These are phyloP conservation scores for Nycteola revayana DNA, from an alignment of 2,888 invertebrate genomes.

Conservation along the genomic window DNA sequence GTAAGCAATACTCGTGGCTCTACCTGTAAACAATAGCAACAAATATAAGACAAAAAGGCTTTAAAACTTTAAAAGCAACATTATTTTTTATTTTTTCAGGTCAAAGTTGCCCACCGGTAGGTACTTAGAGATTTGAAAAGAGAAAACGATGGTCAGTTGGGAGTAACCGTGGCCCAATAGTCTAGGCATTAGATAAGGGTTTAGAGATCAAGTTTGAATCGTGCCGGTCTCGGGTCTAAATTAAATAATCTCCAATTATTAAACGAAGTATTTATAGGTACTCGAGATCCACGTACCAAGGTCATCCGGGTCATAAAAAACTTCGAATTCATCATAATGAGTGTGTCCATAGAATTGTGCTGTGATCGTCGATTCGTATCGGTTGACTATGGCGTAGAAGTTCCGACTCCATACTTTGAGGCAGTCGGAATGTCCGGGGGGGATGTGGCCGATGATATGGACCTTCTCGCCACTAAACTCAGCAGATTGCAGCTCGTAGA, in stretches of 20 bases:
- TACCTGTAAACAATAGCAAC: constrained; percentile 73
- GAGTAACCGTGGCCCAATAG: too few species aligned
- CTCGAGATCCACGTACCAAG: constrained; percentile 82
- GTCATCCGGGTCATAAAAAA: constrained; percentile 94
- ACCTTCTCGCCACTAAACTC: constrained; percentile 97
- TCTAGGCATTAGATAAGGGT: background rate
- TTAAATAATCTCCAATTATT: too few species aligned
- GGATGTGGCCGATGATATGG: constrained; percentile 98
- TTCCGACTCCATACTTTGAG: constrained; percentile 98
- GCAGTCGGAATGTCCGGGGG: constrained; percentile 96
- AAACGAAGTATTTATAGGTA: too few species aligned
- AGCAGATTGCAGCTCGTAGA: constrained; percentile 95
- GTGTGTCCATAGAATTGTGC: constrained; percentile 98
- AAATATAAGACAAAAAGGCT: too few species aligned
- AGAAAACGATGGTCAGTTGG: too few species aligned
- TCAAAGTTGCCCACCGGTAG: too few species aligned
- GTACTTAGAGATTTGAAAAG: too few species aligned
- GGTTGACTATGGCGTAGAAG: constrained; percentile 93
- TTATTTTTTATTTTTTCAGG: too few species aligned
- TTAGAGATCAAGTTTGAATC: too few species aligned
- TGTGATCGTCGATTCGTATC: constrained; percentile 94
- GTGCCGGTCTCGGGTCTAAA: too few species aligned
- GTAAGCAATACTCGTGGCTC: constrained; percentile 94
- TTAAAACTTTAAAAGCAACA: too few species aligned
- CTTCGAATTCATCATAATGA: constrained; percentile 96